Base-by-base conservation (phyloP, 1,140 invertebrate genomes). In the Microplitis demolitor region DNA sequence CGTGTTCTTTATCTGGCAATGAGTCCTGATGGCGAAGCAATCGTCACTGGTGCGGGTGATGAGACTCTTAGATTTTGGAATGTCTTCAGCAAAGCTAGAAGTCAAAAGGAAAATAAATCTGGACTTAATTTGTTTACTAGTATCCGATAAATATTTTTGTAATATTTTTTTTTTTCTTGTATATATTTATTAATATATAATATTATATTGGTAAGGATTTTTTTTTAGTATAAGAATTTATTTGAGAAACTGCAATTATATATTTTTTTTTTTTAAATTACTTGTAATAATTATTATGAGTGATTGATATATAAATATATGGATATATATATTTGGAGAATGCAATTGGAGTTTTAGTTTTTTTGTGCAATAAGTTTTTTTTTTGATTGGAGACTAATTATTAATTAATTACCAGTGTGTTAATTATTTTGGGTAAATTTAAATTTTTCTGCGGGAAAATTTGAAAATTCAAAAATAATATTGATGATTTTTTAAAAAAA, bases 41-140 rank as follows among this genome's bases (percentile, higher is more conserved):
- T 99, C 74, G 98, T 99, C 0, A 99, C 98, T 0, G 98, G 98
- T 8, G 98, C 98, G 14, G 98, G 98, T 0, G 98, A 99, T 86
- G 98, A 99, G 87, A 99, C 98, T 1, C 88, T 99, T 5, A 89
- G 98, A 13, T 99, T 99, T 87, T 99, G 98, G 98, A 99, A 99
- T 89, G 97, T 99, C 0, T 99, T 99, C 85, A 97, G 95, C 76
- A 99, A 99, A 90, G 96, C 96, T 13, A 90, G 96, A 60, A 97
- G 96, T 71, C 95, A 97, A 83, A 95, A 96, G 88, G 97, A 98
- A 86, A 97, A 96, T 71, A 97, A 98, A 84, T 98, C 96, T 50
- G 96, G 97, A n/a, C 89, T 98, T 74, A 98, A 97, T 89, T 88
- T 98, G n/a, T 98, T 98, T 85, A 96, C 96, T 3, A 93, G 95